A percentile compares a stretch with the other conserved stretches of the same genome.
Evolutionary conservation across 92 coral and sea anemone species (phyloP).

Genomic region (Epizoanthus rinbou): DNA sequence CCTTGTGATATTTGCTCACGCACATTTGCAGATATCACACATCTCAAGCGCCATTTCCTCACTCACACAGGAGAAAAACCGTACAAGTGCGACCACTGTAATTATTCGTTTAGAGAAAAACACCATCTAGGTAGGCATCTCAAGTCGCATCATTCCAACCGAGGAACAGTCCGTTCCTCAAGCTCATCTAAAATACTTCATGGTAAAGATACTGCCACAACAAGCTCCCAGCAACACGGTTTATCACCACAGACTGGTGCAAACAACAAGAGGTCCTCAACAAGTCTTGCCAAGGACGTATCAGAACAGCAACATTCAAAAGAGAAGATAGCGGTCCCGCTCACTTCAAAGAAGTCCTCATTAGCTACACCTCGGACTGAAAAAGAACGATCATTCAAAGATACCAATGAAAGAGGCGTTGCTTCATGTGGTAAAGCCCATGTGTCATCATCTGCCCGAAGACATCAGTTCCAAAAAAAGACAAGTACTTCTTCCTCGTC

Average conservation of each 20-base stretch:
- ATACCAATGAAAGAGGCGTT: too few species aligned
- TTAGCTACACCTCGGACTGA: not conserved
- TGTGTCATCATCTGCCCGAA: too few species aligned
- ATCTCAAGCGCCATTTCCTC: constrained; percentile 37
- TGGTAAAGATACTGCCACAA: not conserved
- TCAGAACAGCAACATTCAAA: not conserved
- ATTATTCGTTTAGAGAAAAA: constrained; percentile 12
- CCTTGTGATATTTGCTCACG: constrained; percentile 37
- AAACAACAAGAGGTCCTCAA: not conserved
- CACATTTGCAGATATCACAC: constrained; percentile 9
- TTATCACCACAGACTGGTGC: not conserved
- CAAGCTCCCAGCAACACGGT: not conserved
- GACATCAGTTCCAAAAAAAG: not conserved
- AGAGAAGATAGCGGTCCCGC: not conserved
- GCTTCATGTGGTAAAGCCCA: not conserved
- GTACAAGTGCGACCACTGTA: constrained; percentile 17
- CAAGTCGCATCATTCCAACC: constrained; percentile 7
- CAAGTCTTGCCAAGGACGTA: not conserved
- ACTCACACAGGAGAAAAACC: constrained; percentile 40
- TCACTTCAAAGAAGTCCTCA: not conserved
- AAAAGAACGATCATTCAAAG: not conserved
- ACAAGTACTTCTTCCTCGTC: constrained; percentile 8
- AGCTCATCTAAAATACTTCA: too few species aligned
- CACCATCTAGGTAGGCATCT: constrained; percentile 31
- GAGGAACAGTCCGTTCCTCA: not conserved